A percentile compares a stretch with the other conserved stretches of the same genome.
Evolutionary conservation across 2,113 vertebrate genomes (phyloP).

Genomic region (Hystrix brachyura): DNA sequence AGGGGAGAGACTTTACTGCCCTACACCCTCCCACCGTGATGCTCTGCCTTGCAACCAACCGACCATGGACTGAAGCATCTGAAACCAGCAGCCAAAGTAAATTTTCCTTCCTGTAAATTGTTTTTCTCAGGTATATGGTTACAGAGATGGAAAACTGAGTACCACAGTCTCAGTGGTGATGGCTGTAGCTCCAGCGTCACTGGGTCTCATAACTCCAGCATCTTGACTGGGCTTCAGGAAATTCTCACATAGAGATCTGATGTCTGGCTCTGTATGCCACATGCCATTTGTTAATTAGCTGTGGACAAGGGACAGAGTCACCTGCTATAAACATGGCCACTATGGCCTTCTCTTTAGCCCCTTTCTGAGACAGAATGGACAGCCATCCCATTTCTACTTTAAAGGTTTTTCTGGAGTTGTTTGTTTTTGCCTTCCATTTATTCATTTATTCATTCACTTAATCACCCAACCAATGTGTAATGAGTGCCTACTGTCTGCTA

Average conservation of each 20-base stretch:
- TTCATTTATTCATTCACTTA: not conserved
- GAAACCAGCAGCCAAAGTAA: no score
- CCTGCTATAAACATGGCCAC: not conserved
- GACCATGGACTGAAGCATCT: no score
- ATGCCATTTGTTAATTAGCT: not conserved
- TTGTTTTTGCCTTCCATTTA: not conserved
- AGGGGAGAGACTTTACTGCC: no score
- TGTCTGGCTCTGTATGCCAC: not conserved
- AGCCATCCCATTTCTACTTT: not conserved
- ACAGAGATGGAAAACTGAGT: no score
- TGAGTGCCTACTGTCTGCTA: slow-evolving; percentile 60
- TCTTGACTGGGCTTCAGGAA: no score
- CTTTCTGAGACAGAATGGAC: not conserved
- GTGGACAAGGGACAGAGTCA: not conserved
- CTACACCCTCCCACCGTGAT: no score
- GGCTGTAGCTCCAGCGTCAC: no score
- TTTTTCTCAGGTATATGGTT: no score
- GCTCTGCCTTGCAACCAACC: no score
- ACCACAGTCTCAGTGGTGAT: no score
- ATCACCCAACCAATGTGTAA: not conserved
- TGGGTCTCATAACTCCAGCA: no score
- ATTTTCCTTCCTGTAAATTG: no score
- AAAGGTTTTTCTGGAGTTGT: not conserved
- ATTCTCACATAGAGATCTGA: not conserved
- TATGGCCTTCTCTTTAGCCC: not conserved